Base-by-base conservation (phyloP, 2,888 invertebrate species). In the Frankliniella fusca region DNA sequence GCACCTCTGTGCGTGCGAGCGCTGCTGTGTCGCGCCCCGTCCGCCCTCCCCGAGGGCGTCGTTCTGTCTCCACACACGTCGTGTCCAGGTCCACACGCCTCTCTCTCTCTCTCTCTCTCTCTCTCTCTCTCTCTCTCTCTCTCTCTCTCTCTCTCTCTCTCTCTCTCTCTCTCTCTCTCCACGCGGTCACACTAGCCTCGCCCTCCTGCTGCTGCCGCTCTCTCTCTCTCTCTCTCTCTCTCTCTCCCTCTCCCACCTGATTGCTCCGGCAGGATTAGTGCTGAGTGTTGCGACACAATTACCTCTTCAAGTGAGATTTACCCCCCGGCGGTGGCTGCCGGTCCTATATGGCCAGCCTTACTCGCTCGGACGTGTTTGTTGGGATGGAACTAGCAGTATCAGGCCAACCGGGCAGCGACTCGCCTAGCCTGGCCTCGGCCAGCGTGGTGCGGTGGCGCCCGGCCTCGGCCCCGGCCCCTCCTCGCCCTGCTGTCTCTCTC, bases 261-360 rank as follows among this genome's bases (percentile, higher is more conserved):
- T 61, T 61, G 61, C 61, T 61, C 61, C 61, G 61, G 61, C 61
- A 61, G 61, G 61, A 61, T 61, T 61, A 61, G 61, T 20, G n/a
- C 20, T 61, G 61, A 61, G 61, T n/a, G 38, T 38, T 38, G 61
- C 20, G 61, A 61, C 61, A 61, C 61, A 61, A 61, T 61, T 61
- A 61, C 61, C 61, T n/a, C 61, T n/a, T 61, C n/a, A 18, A 61
- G 61, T 61, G 61, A 61, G 61, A 61, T 61, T 61, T 61, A 61
- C 18, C 20, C 20, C 61, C 20, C 61, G 61, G 15, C 0, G 15
- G 61, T 18, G 15, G 12, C 20, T 1, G 61, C 61, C 11, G 61
- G 61, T n/a, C n/a, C n/a, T n/a, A n/a, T n/a, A n/a, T n/a, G n/a
- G n/a, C n/a, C n/a, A n/a, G 61, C 38, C 38, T 2, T 38, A 38